Evolutionary conservation across 2,888 invertebrate species (phyloP).

Genomic region (Brachyptera risi): DNA sequence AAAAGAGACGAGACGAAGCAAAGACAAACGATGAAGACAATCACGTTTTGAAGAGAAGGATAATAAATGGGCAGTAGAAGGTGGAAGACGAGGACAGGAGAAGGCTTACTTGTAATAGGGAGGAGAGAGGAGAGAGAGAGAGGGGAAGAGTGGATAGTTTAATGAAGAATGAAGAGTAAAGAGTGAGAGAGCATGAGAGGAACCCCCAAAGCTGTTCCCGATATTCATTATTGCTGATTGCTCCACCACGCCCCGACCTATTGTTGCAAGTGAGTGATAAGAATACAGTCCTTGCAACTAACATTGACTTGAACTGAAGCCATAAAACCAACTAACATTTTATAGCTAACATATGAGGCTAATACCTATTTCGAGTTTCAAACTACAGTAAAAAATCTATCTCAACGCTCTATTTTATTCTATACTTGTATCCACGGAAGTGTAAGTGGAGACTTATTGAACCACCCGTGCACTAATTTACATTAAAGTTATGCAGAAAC

Average conservation of each 20-base stretch:
- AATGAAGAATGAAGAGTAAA: neutral
- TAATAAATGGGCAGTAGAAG: neutral
- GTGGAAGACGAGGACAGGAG: neutral
- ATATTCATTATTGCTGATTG: conserved; percentile 20
- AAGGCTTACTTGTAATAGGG: neutral
- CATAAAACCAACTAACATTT: neutral
- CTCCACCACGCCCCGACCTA: conserved; percentile 10
- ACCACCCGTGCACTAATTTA: too few species aligned
- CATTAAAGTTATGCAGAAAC: too few species aligned
- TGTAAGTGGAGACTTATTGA: too few species aligned
- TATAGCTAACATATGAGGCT: too few species aligned
- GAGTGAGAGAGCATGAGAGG: neutral
- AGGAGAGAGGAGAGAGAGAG: neutral
- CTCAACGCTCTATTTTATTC: too few species aligned
- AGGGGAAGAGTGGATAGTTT: neutral
- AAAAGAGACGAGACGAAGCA: conserved; percentile 7
- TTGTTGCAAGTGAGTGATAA: conserved; percentile 15
- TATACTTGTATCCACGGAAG: too few species aligned
- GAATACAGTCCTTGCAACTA: neutral
- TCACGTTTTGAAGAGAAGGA: neutral
- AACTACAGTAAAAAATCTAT: too few species aligned
- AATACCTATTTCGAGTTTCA: too few species aligned
- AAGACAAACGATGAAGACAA: conserved; percentile 13
- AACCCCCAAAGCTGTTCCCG: conserved; percentile 17
- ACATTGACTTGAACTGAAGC: too few species aligned